Conservation (phyloP, 2,888 invertebrate species). For the Entomobrya proxima region DNA sequence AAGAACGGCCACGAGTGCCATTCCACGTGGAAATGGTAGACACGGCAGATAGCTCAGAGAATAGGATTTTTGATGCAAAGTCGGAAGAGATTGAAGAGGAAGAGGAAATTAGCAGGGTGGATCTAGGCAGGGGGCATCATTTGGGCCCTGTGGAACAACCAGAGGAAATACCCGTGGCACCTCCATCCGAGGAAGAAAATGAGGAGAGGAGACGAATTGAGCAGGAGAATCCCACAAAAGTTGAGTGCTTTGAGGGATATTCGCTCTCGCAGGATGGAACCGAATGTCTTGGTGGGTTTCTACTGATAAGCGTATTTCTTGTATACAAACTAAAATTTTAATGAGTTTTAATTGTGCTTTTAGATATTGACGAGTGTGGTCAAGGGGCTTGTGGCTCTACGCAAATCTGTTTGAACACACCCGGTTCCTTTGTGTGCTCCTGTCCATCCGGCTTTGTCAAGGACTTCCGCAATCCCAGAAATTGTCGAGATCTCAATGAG, state of each 20-base stretch:
- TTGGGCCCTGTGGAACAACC: conserved; percentile 43
- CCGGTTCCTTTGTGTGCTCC: conserved; percentile 80
- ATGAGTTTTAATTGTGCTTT: background rate
- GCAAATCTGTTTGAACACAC: conserved; percentile 80
- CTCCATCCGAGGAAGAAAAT: conserved; percentile 32
- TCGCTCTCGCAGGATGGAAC: conserved; percentile 71
- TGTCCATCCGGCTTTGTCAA: conserved; percentile 79
- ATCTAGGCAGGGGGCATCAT: background rate
- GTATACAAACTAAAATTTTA: background rate
- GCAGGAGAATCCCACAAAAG: conserved; percentile 59
- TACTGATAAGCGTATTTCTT: background rate
- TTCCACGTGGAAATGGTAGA: conserved; percentile 54
- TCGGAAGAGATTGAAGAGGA: conserved; percentile 34
- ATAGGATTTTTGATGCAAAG: conserved; percentile 49
- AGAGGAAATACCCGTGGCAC: conserved; percentile 42
- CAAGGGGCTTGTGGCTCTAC: conserved; percentile 78
- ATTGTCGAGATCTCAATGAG: conserved; percentile 76
- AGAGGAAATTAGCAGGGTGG: conserved; percentile 8
- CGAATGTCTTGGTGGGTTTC: conserved; percentile 71
- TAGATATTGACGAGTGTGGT: conserved; percentile 77
- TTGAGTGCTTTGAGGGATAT: conserved; percentile 74
- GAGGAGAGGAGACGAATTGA: conserved; percentile 16
- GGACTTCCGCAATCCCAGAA: conserved; percentile 74
- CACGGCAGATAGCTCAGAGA: conserved; percentile 53
- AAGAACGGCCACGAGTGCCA: background rate